phyloP scores from a whole-genome alignment of 2,888 invertebrate genomes.

The Hybos culiciformis region DNA sequence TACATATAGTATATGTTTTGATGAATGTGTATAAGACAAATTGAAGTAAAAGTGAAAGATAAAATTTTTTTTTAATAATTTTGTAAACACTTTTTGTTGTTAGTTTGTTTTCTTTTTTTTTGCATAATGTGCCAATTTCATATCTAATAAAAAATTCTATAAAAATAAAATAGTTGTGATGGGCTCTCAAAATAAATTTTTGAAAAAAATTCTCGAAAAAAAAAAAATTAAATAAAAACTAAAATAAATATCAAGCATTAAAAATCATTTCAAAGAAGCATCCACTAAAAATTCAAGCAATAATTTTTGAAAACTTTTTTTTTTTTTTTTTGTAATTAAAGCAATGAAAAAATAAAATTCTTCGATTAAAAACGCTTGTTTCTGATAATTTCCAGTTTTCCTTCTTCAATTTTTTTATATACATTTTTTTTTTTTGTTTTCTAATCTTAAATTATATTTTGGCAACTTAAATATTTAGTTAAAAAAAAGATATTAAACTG shows the following conservation, averaged over 20 bases:
- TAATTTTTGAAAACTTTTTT: too few relatives aligned
- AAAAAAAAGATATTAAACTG: too few relatives aligned
- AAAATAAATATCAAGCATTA: background rate
- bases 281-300: too few relatives aligned
- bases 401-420: background rate
- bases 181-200: slow-evolving; percentile 25
- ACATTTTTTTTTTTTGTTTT: slow-evolving; percentile 2
- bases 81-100: too few relatives aligned
- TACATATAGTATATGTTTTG: too few relatives aligned
- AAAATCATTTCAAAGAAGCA: background rate
- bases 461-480: too few relatives aligned
- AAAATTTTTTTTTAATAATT: too few relatives aligned
- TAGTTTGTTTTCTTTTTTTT: too few relatives aligned
- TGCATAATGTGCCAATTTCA: background rate
- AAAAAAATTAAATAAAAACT: background rate
- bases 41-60: too few relatives aligned
- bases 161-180: slow-evolving; percentile 29
- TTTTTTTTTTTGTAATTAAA: background rate
- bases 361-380: slow-evolving; percentile 37
- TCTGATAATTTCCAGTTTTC: slow-evolving; percentile 3
- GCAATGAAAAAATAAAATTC: slow-evolving; percentile 16
- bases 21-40: too few relatives aligned
- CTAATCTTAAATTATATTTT: background rate
- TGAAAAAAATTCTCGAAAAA: slow-evolving; percentile 1
- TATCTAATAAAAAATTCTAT: background rate